Percentiles rank a stretch among this genome's conserved stretches.
Conservation (phyloP, 1,140 invertebrate genomes). For the Psix sp. region DNA sequence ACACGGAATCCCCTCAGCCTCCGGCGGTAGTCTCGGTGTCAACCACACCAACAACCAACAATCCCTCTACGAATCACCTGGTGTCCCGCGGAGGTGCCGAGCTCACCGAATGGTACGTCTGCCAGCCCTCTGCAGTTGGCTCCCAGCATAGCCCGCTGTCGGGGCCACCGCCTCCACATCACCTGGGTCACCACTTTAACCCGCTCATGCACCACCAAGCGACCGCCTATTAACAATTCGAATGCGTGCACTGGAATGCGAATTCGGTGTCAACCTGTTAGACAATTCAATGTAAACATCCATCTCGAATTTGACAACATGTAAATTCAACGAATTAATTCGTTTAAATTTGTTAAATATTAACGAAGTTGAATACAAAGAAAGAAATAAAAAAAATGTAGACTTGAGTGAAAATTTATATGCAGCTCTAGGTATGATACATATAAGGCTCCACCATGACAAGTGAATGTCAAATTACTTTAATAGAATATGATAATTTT, state of each 20-base stretch:
- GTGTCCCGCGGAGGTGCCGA: conserved; percentile 67
- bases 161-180: conserved; percentile 77
- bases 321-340: too few species aligned
- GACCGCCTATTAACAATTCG: conserved; percentile 70
- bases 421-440: too few species aligned
- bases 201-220: conserved; percentile 77
- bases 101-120: conserved; percentile 82
- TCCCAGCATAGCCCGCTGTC: conserved; percentile 75
- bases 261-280: conserved; percentile 49
- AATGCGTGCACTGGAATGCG: conserved; percentile 46
- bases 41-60: conserved; percentile 62
- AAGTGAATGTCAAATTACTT: too few species aligned
- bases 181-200: conserved; percentile 74
- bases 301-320: not conserved
- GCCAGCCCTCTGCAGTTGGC: conserved; percentile 72
- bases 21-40: conserved; percentile 72
- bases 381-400: too few species aligned
- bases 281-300: conserved; percentile 2
- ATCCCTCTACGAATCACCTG: conserved; percentile 49
- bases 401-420: too few species aligned
- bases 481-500: too few species aligned
- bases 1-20: conserved; percentile 72
- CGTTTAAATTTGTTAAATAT: too few species aligned
- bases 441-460: too few species aligned
- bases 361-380: too few species aligned